Conservation (phyloP, 1,140 invertebrate species). For the Araneus ventricosus region DNA sequence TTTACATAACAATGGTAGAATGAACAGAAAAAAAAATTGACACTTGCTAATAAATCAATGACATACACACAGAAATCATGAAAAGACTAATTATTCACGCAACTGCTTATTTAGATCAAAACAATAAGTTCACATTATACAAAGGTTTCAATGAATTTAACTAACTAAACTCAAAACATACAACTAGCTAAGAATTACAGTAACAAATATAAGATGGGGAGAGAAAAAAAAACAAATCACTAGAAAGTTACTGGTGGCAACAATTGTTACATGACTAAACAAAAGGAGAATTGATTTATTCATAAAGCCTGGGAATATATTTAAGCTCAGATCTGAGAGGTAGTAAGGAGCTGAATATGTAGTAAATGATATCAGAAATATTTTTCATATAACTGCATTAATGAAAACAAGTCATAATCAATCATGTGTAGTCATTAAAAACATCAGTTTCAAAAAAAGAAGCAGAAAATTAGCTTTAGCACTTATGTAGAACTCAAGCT, state of each 20-base stretch:
- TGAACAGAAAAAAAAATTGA: constrained; percentile 4
- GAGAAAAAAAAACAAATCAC: background rate
- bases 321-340: constrained; percentile 1
- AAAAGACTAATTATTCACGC: background rate
- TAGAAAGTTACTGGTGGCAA: constrained; percentile 5
- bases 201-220: background rate
- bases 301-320: constrained; percentile 1
- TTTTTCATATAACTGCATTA: too few relatives aligned
- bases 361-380: too few relatives aligned
- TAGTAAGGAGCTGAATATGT: constrained; percentile 4
- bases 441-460: too few relatives aligned
- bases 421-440: too few relatives aligned
- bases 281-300: background rate
- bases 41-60: background rate
- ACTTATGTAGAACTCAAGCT: too few relatives aligned
- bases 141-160: background rate
- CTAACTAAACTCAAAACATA: constrained; percentile 3
- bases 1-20: constrained; percentile 27
- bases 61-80: constrained; percentile 12
- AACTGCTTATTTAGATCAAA: background rate
- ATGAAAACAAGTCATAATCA: too few relatives aligned
- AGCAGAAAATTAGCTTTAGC: too few relatives aligned
- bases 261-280: background rate
- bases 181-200: background rate
- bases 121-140: background rate